Percentiles rank a stretch among this genome's conserved stretches.
Evolutionary conservation across 2,113 vertebrate species (phyloP).

Genomic region (Nesoenas mayeri): DNA sequence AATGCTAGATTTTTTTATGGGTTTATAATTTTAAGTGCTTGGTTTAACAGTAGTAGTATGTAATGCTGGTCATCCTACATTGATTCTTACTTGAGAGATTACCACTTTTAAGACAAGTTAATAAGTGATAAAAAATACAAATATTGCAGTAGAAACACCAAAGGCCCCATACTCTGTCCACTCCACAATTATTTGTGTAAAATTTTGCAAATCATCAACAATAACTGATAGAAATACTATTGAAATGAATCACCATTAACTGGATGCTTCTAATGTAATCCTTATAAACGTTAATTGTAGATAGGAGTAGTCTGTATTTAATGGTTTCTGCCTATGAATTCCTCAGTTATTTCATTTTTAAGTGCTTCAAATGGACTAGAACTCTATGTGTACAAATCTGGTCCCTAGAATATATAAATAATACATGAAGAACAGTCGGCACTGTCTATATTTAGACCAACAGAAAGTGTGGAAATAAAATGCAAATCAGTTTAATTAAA

Average conservation of each 20-base stretch:
- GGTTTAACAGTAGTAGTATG: not conserved
- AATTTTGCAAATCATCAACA: not conserved
- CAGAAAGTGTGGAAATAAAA: not conserved
- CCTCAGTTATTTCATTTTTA: not conserved
- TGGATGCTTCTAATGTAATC: not conserved
- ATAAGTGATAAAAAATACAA: not conserved
- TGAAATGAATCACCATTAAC: not conserved
- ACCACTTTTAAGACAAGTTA: not conserved
- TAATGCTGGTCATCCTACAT: not conserved
- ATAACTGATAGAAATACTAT: not conserved
- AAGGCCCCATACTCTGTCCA: not conserved
- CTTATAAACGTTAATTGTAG: not conserved
- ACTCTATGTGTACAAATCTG: not conserved
- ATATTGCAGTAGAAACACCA: not conserved
- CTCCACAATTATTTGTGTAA: not conserved
- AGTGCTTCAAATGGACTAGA: not conserved
- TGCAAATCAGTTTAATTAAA: slow-evolving; percentile 38
- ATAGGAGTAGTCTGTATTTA: not conserved
- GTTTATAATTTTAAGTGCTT: not conserved
- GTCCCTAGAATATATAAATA: slow-evolving; percentile 3
- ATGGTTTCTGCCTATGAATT: not conserved
- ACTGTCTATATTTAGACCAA: not conserved
- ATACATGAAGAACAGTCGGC: not conserved
- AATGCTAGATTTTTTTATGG: not conserved
- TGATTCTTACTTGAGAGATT: not conserved